Conservation (phyloP, 1,140 invertebrate genomes). For the Dendrolimus punctatus region DNA sequence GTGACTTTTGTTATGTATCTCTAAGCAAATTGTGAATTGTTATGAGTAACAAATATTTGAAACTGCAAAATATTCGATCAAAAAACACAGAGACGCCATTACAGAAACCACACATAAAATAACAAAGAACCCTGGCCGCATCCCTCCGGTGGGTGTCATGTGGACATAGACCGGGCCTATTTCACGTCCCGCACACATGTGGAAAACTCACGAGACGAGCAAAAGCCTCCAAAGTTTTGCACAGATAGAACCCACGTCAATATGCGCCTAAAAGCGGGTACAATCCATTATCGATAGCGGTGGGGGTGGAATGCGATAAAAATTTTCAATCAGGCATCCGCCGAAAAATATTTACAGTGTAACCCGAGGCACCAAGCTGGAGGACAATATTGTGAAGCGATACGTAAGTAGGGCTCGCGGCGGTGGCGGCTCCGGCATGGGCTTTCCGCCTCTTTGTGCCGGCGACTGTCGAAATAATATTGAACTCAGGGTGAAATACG, state of each 20-base stretch:
- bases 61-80: too few species aligned
- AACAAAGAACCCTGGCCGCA: too few species aligned
- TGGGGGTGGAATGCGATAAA: slow-evolving; percentile 60
- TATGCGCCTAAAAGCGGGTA: slow-evolving; percentile 29
- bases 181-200: slow-evolving; percentile 1
- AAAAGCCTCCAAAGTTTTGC: background rate
- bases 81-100: too few species aligned
- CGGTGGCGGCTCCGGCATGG: slow-evolving; percentile 32
- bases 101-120: too few species aligned
- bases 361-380: slow-evolving; percentile 52
- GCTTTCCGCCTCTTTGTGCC: slow-evolving; percentile 61
- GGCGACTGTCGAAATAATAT: slow-evolving; percentile 63
- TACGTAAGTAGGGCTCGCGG: slow-evolving; percentile 46
- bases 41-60: too few species aligned
- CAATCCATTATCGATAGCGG: slow-evolving; percentile 45
- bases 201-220: slow-evolving; percentile 8
- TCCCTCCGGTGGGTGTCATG: too few species aligned
- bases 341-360: slow-evolving; percentile 68
- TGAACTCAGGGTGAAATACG: slow-evolving; percentile 65
- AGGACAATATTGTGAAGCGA: slow-evolving; percentile 66
- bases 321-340: slow-evolving; percentile 65
- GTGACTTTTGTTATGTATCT: too few species aligned
- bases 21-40: too few species aligned
- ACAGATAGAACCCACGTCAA: slow-evolving; percentile 29
- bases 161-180: slow-evolving; percentile 1